Base-by-base conservation (phyloP, 2,888 invertebrate species). In the Xestia c-nigrum region DNA sequence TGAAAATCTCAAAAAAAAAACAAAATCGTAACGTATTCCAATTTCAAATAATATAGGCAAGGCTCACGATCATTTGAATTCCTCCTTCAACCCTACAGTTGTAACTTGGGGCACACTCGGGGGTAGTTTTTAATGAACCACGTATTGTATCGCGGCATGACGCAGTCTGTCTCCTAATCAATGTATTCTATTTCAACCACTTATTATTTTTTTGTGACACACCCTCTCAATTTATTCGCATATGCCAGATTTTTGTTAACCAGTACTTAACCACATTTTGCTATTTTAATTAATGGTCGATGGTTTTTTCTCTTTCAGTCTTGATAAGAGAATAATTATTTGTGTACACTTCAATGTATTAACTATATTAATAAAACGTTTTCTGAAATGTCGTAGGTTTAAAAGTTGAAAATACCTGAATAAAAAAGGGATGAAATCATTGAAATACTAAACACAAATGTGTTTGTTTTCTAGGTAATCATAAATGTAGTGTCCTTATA, bases 51-150 rank as follows among this genome's bases (percentile, higher is more conserved):
- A 79, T 21, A 14, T n/a, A 69, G 9, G 5, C 43, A 31, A 55
- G 14, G 19, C 4, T 52, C 10, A 55, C 6, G 6, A 55, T 69
- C 43, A 57, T 68, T 73, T 76, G 31, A 24, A 65, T 68, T 59
- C 50, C 43, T 64, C 50, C 43, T 72, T 63, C 24, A 70, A 71
- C 76, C 67, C 70, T 50, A 46, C 50, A 72, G 70, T 78, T 69
- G 65, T 82, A 67, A 81, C 40, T n/a, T n/a, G n/a, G n/a, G n/a
- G n/a, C n/a, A n/a, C n/a, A n/a, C n/a, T 81, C 76, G 80, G 85
- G 90, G 92, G 91, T 91, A 89, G 91, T 90, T 92, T 94, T 94
- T 95, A 95, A 95, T 92, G 93, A 95, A 95, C 93, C 92, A 93
- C 88, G 90, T 92, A 94, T 94, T 93, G 94, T 94, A 89, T 83